Evolutionary conservation across 2,888 invertebrate genomes (phyloP).

Genomic region (Caenorhabditis parvicauda): DNA sequence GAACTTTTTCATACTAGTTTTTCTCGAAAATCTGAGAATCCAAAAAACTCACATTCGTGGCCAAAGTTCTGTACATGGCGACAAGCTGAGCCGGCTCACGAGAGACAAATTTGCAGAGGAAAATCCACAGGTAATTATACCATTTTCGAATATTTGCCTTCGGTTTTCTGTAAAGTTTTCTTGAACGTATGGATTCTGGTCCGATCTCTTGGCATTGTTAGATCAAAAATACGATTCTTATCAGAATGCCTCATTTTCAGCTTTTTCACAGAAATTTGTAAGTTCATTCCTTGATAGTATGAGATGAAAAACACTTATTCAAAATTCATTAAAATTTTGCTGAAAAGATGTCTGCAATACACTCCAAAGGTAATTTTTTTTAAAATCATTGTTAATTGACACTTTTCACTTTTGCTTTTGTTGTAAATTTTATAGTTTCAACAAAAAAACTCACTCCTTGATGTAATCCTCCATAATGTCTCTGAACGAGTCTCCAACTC

Average conservation of each 20-base stretch:
- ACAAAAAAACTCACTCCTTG: constrained; percentile 11
- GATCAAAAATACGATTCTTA: not conserved
- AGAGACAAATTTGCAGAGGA: constrained; percentile 50
- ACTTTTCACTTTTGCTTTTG: not conserved
- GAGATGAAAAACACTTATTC: no score
- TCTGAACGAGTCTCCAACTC: constrained; percentile 52
- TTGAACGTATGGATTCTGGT: not conserved
- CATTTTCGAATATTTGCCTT: constrained; percentile 39
- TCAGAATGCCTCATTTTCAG: not conserved
- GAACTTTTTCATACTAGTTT: no score
- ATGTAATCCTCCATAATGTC: constrained; percentile 24
- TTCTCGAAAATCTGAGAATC: no score
- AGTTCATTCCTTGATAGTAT: no score
- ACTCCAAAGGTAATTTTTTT: no score
- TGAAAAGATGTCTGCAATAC: no score
- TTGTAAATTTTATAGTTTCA: not conserved
- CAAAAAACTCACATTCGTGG: not conserved
- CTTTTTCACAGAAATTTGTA: not conserved
- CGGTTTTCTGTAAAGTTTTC: constrained; percentile 31
- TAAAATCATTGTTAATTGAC: not conserved
- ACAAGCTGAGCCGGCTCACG: constrained; percentile 35
- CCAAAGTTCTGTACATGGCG: constrained; percentile 16
- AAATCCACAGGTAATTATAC: constrained; percentile 56
- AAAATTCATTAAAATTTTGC: no score
- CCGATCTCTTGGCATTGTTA: not conserved